A percentile compares a stretch with the other conserved stretches of the same genome.
phyloP scores from a whole-genome alignment of 2,888 invertebrate genomes.

The Drosophila tripunctata region DNA sequence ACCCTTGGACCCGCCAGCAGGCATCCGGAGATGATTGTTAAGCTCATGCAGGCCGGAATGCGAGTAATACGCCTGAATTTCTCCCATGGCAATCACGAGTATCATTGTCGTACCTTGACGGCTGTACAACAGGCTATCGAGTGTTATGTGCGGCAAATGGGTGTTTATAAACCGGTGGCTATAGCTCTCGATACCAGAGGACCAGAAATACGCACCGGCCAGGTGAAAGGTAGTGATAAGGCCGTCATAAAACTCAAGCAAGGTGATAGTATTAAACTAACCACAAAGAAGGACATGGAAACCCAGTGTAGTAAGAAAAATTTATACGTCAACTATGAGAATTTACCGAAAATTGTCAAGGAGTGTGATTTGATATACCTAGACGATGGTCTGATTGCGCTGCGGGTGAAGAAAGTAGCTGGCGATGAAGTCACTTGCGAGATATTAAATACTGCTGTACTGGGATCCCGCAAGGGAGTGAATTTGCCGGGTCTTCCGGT shows the following conservation, averaged over 20 bases:
- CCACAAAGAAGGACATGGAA: slow-evolving; percentile 90
- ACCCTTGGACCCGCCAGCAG: slow-evolving; percentile 96
- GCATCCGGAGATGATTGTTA: slow-evolving; percentile 90
- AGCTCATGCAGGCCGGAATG: slow-evolving; percentile 98
- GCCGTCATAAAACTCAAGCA: slow-evolving; percentile 95
- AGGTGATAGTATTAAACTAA: slow-evolving; percentile 92
- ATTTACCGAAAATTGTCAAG: slow-evolving; percentile 95
- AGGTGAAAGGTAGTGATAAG: slow-evolving; percentile 92
- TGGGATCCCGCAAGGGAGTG: slow-evolving; percentile 98
- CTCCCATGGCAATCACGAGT: slow-evolving; percentile 97
- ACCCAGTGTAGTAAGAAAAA: slow-evolving; percentile 90
- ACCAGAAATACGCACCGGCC: slow-evolving; percentile 98
- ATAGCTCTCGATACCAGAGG: slow-evolving; percentile 99
- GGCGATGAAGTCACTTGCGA: slow-evolving; percentile 88
- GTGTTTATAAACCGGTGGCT: slow-evolving; percentile 91
- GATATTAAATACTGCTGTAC: slow-evolving; percentile 96
- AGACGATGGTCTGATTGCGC: slow-evolving; percentile 97
- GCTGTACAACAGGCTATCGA: slow-evolving; percentile 93
- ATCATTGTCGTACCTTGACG: slow-evolving; percentile 93
- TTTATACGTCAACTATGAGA: slow-evolving; percentile 95
- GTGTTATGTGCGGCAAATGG: slow-evolving; percentile 89
- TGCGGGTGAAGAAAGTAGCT: slow-evolving; percentile 90
- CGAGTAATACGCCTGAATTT: slow-evolving; percentile 97
- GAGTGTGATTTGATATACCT: slow-evolving; percentile 93
- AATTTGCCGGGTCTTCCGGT: slow-evolving; percentile 97